Evolutionary conservation across 2,113 vertebrate species (phyloP).

Genomic region (Pygoscelis adeliae): DNA sequence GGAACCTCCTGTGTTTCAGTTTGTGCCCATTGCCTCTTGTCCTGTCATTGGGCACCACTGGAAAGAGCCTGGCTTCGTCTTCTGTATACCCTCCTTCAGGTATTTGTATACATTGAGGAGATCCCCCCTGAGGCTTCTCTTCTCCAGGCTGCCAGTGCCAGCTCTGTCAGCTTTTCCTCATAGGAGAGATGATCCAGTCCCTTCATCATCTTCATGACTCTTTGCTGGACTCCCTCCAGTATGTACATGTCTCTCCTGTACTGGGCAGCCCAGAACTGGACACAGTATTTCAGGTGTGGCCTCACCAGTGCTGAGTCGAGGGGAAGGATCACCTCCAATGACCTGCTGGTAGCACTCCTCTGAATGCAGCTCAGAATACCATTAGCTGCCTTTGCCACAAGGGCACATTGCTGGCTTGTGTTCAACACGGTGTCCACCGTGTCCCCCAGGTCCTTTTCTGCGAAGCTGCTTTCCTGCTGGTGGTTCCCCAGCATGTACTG

Average conservation of each 20-base stretch:
- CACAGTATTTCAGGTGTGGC: not conserved
- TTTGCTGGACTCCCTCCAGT: not conserved
- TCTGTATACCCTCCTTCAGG: not conserved
- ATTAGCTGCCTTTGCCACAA: not conserved
- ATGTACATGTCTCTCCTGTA: fast-evolving
- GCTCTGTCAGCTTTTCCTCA: not conserved
- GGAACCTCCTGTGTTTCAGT: not conserved
- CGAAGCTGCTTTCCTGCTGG: not conserved
- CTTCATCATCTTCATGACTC: not conserved
- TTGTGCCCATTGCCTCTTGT: not conserved
- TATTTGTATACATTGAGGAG: not conserved
- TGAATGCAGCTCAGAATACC: not conserved
- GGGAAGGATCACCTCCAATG: not conserved
- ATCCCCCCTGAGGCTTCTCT: not conserved
- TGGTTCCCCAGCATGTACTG: fast-evolving
- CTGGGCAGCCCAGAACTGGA: not conserved
- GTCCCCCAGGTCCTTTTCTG: not conserved
- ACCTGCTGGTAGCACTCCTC: not conserved
- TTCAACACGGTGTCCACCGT: not conserved
- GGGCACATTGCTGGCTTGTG: not conserved
- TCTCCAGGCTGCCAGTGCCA: not conserved
- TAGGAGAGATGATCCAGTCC: not conserved
- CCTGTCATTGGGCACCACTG: not conserved
- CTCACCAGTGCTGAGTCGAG: not conserved
- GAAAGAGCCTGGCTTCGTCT: not conserved